Evolutionary conservation across 2,888 invertebrate genomes (phyloP).

Genomic region (Himalopsyche anomala): DNA sequence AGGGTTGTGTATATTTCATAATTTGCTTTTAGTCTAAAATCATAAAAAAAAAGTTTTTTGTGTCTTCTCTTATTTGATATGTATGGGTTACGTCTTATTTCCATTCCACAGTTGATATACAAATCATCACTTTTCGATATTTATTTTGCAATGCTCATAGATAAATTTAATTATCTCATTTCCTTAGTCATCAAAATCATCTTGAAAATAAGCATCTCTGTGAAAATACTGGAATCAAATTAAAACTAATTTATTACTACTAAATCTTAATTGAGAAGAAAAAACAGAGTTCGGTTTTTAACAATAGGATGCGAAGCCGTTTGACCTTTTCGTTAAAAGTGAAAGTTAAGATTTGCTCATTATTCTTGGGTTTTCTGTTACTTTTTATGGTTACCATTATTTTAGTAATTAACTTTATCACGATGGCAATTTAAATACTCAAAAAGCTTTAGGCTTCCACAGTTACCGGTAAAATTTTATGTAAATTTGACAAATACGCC

Average conservation of each 20-base stretch:
- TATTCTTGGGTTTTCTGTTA: conserved; percentile 3
- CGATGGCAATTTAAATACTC: conserved; percentile 20
- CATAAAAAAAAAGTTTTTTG: too few relatives aligned
- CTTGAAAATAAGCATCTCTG: neutral
- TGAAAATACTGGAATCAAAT: neutral
- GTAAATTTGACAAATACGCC: neutral
- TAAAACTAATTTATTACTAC: conserved; percentile 18
- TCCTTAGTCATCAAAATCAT: neutral
- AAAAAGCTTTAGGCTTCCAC: neutral
- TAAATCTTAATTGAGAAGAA: conserved; percentile 18
- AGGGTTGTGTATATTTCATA: too few relatives aligned
- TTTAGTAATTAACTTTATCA: conserved; percentile 21
- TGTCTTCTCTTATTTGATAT: too few relatives aligned
- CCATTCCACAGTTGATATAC: too few relatives aligned
- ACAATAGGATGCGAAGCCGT: neutral
- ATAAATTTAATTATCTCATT: neutral
- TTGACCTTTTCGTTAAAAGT: conserved; percentile 10
- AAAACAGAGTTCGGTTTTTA: conserved; percentile 27
- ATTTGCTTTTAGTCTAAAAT: too few relatives aligned
- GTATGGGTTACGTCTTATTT: too few relatives aligned
- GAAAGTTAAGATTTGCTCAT: conserved; percentile 19
- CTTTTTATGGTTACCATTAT: conserved; percentile 27
- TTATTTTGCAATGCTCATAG: too few relatives aligned
- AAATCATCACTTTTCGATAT: too few relatives aligned
- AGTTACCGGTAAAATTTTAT: neutral